phyloP scores from a whole-genome alignment of 2,113 vertebrate species.

The Notechis scutatus region DNA sequence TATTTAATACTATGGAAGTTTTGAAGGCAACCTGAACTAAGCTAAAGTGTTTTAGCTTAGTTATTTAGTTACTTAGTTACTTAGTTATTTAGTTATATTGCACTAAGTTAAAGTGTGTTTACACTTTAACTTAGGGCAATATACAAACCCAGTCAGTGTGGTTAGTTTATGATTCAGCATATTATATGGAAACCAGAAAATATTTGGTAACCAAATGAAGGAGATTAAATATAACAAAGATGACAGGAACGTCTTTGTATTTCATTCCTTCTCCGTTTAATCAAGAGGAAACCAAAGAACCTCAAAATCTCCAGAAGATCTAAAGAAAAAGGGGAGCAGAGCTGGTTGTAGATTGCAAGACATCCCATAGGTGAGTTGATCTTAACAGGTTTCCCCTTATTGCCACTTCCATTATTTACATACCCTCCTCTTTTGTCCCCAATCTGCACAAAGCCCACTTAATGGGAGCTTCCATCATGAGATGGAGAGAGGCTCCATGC shows the following conservation, averaged over 20 bases:
- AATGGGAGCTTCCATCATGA: not conserved
- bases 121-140: not conserved
- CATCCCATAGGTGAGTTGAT: not conserved
- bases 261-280: not conserved
- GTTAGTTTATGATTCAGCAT: not conserved
- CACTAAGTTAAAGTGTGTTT: too few species aligned
- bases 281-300: not conserved
- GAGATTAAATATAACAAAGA: not conserved
- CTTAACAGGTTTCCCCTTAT: not conserved
- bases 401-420: not conserved
- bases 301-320: not conserved
- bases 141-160: not conserved
- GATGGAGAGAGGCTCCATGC: not conserved
- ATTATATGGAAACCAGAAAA: not conserved
- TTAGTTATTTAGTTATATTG: too few species aligned
- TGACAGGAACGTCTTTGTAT: not conserved
- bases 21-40: not conserved
- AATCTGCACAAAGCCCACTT: not conserved
- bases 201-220: not conserved
- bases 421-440: not conserved
- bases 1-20: not conserved
- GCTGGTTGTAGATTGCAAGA: not conserved
- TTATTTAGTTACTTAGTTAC: too few species aligned
- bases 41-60: too few species aligned
- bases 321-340: not conserved